These are phyloP conservation scores for Sycophila texana DNA, from an alignment of 2,888 invertebrate genomes.

Conservation along the genomic window DNA sequence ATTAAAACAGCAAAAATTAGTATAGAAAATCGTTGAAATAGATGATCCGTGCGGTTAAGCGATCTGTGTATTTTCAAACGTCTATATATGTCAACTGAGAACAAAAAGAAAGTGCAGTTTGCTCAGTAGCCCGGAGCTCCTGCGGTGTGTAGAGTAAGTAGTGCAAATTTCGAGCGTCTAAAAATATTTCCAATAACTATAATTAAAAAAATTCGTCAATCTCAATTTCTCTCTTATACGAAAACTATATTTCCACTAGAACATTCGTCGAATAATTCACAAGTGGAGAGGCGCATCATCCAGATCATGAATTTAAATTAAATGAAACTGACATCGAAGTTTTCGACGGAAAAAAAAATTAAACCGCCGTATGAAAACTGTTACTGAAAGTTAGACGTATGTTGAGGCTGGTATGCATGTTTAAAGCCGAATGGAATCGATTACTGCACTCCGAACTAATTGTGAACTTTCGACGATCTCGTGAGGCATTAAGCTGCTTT, in stretches of 20 bases:
- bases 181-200: too few relatives aligned
- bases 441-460: background rate
- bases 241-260: background rate
- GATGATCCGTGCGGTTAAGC: too few relatives aligned
- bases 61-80: too few relatives aligned
- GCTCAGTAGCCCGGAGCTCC: too few relatives aligned
- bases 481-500: background rate
- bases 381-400: background rate
- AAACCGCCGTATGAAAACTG: background rate
- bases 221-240: too few relatives aligned
- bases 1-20: too few relatives aligned
- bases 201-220: too few relatives aligned
- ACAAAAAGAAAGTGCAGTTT: too few relatives aligned
- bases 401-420: background rate
- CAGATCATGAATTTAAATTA: conserved; percentile 25
- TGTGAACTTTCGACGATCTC: background rate
- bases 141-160: too few relatives aligned
- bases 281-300: background rate
- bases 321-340: background rate
- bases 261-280: background rate
- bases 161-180: too few relatives aligned
- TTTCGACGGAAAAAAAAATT: background rate
- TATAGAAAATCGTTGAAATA: too few relatives aligned
- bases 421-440: background rate
- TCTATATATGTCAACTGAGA: too few relatives aligned